Evolutionary conservation across 2,113 vertebrate genomes (phyloP), one percentile per base, ranked within the genome.

Genomic region (Emberiza fucata): DNA sequence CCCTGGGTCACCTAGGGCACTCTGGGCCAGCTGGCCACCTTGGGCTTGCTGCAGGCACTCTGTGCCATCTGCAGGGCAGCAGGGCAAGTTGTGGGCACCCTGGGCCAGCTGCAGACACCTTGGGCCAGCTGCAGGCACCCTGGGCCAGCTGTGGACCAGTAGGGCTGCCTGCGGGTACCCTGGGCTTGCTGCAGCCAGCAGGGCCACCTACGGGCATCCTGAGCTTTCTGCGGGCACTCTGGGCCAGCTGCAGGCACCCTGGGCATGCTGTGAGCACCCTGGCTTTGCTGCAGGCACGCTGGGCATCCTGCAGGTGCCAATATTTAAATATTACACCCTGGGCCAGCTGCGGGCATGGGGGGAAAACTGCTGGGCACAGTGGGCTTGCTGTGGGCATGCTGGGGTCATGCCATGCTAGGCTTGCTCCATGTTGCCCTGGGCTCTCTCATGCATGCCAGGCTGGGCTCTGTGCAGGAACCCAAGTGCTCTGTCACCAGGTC

Each of bases 221-320:
- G 44, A 25, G 42, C 50, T 4, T 12, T 8, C 13, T 37, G 37
- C 2, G 12, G 11, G 4, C 37, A 18, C 33, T 2, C 6, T 12
- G 56, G 25, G 78, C 51, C 4, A 16, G 5, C 48, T 40, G 8
- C 3, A 2, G 18, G 23, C 2, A 20, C 39, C 8, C 12, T 13
- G n/a, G n/a, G 21, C 63, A 21, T 5, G n/a, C 33, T 29, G n/a
- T 3, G 3, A 10, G 28, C 28, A 33, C 5, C 0, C 24, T 28
- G 50, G 63, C 22, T 53, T 8, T 18, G 7, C 77, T 45, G 17
- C 1, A 2, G 40, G 31, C 53, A 33, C 18, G 0, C 19, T 5
- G 53, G 51, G 51, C 28, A 53, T 53, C 51, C 51, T 53, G 28
- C 17, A 7, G 51, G 28, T 53, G 51, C 51, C 51, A 53, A 53